These are phyloP conservation scores for Takifugu flavidus DNA, from an alignment of 2,113 vertebrate species.

Conservation along the genomic window DNA sequence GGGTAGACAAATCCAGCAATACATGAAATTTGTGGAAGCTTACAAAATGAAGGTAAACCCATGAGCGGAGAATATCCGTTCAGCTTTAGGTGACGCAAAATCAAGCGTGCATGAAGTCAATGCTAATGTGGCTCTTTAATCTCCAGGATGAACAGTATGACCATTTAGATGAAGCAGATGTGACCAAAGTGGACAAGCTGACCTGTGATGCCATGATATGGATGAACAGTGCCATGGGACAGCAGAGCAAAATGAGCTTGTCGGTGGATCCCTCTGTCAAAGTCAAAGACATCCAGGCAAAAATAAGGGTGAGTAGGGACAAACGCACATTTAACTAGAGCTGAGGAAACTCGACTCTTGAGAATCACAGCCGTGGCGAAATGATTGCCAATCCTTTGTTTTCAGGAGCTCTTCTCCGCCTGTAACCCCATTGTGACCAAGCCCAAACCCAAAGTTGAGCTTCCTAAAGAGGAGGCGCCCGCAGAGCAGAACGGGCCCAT, in stretches of 20 bases:
- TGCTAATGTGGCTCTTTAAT: background rate
- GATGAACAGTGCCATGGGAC: slow-evolving; percentile 96
- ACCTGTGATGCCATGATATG: slow-evolving; percentile 89
- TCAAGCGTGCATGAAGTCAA: background rate
- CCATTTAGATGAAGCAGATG: slow-evolving; percentile 86
- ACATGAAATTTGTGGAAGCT: slow-evolving; percentile 90
- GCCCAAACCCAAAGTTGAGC: slow-evolving; percentile 93
- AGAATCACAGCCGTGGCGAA: background rate
- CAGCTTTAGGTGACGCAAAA: background rate
- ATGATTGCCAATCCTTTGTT: background rate
- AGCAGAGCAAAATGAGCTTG: slow-evolving; percentile 89
- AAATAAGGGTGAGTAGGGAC: slow-evolving; percentile 81
- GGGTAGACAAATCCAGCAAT: slow-evolving; percentile 93
- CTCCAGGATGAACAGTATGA: slow-evolving; percentile 88
- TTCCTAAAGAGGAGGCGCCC: slow-evolving; percentile 88
- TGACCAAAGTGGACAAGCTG: slow-evolving; percentile 87
- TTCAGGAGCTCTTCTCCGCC: slow-evolving; percentile 80
- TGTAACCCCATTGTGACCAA: slow-evolving; percentile 88
- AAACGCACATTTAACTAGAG: too few species aligned
- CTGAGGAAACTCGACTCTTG: background rate
- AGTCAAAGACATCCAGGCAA: slow-evolving; percentile 86
- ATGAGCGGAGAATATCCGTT: background rate
- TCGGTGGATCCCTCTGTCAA: slow-evolving; percentile 84
- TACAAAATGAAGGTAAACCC: slow-evolving; percentile 89
- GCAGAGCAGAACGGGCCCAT: slow-evolving; percentile 91